Percentiles rank a stretch among this genome's conserved stretches.
phyloP scores from a whole-genome alignment of 2,113 vertebrate species.

The Passerina amoena region DNA sequence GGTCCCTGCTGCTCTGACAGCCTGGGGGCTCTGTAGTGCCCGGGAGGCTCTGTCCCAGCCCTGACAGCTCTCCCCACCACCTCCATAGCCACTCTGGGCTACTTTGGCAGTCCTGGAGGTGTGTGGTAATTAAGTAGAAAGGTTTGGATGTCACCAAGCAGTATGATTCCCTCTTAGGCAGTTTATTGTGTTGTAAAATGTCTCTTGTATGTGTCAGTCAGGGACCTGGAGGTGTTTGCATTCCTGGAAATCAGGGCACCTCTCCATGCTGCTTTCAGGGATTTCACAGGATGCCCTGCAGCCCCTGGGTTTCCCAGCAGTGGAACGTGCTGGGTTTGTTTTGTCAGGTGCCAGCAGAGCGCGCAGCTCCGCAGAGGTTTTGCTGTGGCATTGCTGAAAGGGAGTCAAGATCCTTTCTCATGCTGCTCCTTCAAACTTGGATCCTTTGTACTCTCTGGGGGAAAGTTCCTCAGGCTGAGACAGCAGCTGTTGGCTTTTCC shows the following conservation, averaged over 20 bases:
- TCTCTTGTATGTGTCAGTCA: background rate
- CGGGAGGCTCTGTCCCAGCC: background rate
- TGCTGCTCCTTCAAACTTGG: background rate
- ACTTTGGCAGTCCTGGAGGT: background rate
- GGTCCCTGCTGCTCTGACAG: background rate
- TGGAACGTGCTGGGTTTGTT: background rate
- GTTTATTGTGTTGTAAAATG: background rate
- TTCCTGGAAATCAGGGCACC: background rate
- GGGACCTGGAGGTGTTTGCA: background rate
- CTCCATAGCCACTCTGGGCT: background rate
- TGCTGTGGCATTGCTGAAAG: accelerated
- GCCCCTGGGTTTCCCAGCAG: background rate
- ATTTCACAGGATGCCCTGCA: background rate
- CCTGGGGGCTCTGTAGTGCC: background rate
- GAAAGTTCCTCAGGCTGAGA: accelerated
- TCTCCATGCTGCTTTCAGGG: accelerated
- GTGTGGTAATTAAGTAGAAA: background rate
- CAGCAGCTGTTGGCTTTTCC: background rate
- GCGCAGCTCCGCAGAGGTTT: accelerated
- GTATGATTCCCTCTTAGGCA: background rate
- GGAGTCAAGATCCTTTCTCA: background rate
- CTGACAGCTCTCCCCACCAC: background rate
- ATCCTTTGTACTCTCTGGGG: background rate
- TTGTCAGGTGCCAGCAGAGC: background rate
- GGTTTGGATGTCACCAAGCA: background rate